Evolutionary conservation across 2,888 invertebrate species (phyloP).

Genomic region (Selenia dentaria): DNA sequence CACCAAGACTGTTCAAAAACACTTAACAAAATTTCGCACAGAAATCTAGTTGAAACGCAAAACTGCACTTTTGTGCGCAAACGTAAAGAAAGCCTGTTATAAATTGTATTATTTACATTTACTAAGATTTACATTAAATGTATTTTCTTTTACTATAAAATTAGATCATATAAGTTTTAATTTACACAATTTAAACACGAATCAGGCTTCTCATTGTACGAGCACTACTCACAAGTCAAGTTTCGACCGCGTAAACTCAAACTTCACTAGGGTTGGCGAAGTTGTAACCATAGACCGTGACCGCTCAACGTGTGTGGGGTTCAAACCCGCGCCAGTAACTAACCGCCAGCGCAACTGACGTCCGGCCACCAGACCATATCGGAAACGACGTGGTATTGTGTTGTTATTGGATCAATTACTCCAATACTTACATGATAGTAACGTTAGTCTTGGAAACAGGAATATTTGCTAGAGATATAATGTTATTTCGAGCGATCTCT

Average conservation of each 20-base stretch:
- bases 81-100: too few relatives aligned
- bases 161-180: too few relatives aligned
- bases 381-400: constrained; percentile 69
- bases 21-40: too few relatives aligned
- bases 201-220: neutral
- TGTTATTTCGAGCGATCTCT: too few relatives aligned
- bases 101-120: too few relatives aligned
- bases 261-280: constrained; percentile 23
- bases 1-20: neutral
- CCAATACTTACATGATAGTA: constrained; percentile 45
- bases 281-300: constrained; percentile 13
- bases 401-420: constrained; percentile 67
- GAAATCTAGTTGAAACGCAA: too few relatives aligned
- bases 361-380: constrained; percentile 75
- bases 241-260: constrained; percentile 19
- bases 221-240: constrained; percentile 2
- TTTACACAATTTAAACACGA: too few relatives aligned
- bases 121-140: too few relatives aligned
- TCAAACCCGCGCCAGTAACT: constrained; percentile 70
- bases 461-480: too few relatives aligned
- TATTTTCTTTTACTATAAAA: too few relatives aligned
- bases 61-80: too few relatives aligned
- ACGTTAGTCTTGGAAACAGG: neutral
- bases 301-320: constrained; percentile 73
- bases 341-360: constrained; percentile 75